phyloP scores from a whole-genome alignment of 2,797 vertebrate genomes.

The Dromococcyx pavoninus region DNA sequence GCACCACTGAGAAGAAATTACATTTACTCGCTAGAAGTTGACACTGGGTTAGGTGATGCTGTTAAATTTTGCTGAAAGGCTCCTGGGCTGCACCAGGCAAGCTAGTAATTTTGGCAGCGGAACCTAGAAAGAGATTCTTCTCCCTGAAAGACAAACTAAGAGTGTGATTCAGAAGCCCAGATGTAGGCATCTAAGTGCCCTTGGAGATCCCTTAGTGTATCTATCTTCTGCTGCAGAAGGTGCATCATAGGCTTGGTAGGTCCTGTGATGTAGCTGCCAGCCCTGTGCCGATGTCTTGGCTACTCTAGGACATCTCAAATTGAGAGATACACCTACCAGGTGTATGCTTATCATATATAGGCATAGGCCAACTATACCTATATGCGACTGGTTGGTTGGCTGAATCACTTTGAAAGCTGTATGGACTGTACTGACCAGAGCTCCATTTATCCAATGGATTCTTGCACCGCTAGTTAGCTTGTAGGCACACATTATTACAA shows the following conservation, averaged over 20 bases:
- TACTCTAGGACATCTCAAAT: background rate
- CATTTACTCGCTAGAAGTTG: background rate
- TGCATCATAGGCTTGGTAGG: background rate
- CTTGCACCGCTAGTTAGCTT: background rate
- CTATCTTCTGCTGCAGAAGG: background rate
- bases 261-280: fast-evolving
- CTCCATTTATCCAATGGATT: too few relatives aligned
- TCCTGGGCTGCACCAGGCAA: background rate
- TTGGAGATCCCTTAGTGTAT: background rate
- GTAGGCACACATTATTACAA: background rate
- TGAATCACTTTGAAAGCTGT: background rate
- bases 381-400: background rate
- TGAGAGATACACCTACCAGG: background rate
- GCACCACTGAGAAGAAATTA: background rate
- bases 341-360: background rate
- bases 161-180: background rate
- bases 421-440: too few relatives aligned
- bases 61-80: background rate
- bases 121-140: background rate
- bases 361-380: background rate
- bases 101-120: background rate
- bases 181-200: background rate
- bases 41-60: background rate
- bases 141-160: background rate
- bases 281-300: background rate